Percentiles rank a stretch among this genome's conserved stretches.
Conservation (phyloP, 2,888 invertebrate species). For the Drosophila vallismaia region DNA sequence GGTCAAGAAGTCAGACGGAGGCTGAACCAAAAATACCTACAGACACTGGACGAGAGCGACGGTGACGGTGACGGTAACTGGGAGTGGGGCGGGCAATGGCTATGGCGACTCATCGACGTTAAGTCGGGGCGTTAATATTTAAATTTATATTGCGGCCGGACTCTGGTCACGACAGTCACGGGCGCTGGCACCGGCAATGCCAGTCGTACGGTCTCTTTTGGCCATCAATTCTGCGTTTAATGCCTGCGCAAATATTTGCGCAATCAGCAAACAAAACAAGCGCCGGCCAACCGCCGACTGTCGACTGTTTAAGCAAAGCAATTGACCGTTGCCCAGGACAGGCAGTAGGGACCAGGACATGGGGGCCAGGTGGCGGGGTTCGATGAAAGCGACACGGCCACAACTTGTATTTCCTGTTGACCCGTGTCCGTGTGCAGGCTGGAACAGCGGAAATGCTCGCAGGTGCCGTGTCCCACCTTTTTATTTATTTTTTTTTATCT, state of each 20-base stretch:
- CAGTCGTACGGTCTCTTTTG: constrained; percentile 32
- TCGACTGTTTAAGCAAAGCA: constrained; percentile 73
- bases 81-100: background rate
- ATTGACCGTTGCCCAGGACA: constrained; percentile 70
- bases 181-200: background rate
- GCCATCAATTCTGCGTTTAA: constrained; percentile 76
- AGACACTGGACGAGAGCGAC: constrained; percentile 15
- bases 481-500: constrained; percentile 11
- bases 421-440: constrained; percentile 48
- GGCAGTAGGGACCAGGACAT: constrained; percentile 15
- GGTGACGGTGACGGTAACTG: background rate
- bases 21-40: constrained; percentile 47
- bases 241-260: constrained; percentile 79
- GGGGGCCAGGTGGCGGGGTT: constrained; percentile 1
- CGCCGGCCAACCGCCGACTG: constrained; percentile 53
- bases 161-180: constrained; percentile 31
- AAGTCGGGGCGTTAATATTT: constrained; percentile 75
- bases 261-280: constrained; percentile 79
- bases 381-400: constrained; percentile 45
- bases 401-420: constrained; percentile 65
- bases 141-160: constrained; percentile 71
- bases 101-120: constrained; percentile 69
- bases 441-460: constrained; percentile 21
- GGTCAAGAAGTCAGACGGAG: constrained; percentile 52
- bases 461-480: constrained; percentile 24